phyloP scores from a whole-genome alignment of 1,140 invertebrate genomes.

The Zaprionus inermis region DNA sequence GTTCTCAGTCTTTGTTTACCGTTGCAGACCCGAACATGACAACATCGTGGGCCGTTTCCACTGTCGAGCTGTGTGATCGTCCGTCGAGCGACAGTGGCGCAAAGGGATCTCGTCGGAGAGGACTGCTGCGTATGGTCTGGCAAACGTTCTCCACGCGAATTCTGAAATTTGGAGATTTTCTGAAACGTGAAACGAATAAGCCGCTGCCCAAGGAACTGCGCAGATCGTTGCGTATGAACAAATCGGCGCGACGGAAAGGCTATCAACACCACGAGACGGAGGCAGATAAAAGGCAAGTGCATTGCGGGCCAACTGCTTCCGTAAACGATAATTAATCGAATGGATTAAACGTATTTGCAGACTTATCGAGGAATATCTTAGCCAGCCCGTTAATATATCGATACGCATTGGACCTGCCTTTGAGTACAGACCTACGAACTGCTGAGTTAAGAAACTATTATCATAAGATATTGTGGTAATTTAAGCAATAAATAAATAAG shows the following conservation, averaged over 20 bases:
- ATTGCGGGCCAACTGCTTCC: constrained; percentile 34
- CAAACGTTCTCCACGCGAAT: constrained; percentile 56
- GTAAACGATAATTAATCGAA: constrained; percentile 2
- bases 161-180: constrained; percentile 49
- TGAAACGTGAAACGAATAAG: constrained; percentile 66
- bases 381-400: constrained; percentile 59
- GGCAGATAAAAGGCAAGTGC: constrained; percentile 85
- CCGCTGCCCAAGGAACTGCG: constrained; percentile 74
- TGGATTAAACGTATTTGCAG: constrained; percentile 20
- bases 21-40: constrained; percentile 52
- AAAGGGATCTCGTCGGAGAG: constrained; percentile 19
- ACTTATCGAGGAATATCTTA: constrained; percentile 54
- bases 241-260: constrained; percentile 84
- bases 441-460: constrained; percentile 2
- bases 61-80: constrained; percentile 47
- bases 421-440: constrained; percentile 57
- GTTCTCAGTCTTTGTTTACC: constrained; percentile 53
- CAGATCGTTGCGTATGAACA: constrained; percentile 73
- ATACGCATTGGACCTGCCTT: constrained; percentile 67
- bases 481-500: constrained; percentile 7
- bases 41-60: constrained; percentile 69
- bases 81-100: constrained; percentile 5
- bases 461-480: not conserved
- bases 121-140: constrained; percentile 55
- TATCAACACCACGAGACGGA: constrained; percentile 85